Evolutionary conservation across 2,888 invertebrate genomes (phyloP).

Genomic region (Lasioglossum villosulum): DNA sequence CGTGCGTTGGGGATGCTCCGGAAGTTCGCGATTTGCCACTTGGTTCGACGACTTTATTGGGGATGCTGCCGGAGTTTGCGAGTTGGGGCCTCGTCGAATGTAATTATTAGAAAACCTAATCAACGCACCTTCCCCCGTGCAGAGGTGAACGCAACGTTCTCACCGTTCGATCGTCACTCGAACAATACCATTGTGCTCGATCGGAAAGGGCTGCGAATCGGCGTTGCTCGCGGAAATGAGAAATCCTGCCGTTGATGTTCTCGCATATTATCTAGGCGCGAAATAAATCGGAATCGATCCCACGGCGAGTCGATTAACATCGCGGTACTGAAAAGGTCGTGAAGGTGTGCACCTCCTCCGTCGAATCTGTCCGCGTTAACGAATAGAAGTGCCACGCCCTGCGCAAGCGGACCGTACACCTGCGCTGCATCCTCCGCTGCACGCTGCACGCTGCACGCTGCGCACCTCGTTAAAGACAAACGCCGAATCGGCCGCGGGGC

Average conservation of each 20-base stretch:
- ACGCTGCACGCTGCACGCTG: neutral
- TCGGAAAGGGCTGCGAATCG: neutral
- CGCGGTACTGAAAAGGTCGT: slow-evolving; percentile 66
- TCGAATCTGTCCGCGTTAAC: slow-evolving; percentile 77
- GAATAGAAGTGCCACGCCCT: slow-evolving; percentile 81
- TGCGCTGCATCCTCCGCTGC: slow-evolving; percentile 63
- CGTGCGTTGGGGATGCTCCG: neutral
- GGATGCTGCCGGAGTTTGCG: too few species aligned
- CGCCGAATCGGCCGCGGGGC: slow-evolving; percentile 69
- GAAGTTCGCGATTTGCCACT: neutral
- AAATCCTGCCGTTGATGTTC: slow-evolving; percentile 15
- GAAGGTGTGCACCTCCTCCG: slow-evolving; percentile 60
- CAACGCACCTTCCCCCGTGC: neutral
- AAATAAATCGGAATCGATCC: slow-evolving; percentile 52
- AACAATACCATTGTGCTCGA: neutral
- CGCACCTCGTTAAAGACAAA: slow-evolving; percentile 72
- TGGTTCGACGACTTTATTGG: too few species aligned
- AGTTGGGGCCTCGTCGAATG: too few species aligned
- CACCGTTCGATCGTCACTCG: slow-evolving; percentile 1
- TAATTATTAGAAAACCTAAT: neutral
- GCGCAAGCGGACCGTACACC: slow-evolving; percentile 74
- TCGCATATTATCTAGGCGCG: slow-evolving; percentile 4
- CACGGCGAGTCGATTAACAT: slow-evolving; percentile 56
- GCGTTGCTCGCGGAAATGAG: neutral
- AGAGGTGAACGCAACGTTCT: neutral